Conservation (phyloP, 2,113 vertebrate genomes). For the Passer montanus region DNA sequence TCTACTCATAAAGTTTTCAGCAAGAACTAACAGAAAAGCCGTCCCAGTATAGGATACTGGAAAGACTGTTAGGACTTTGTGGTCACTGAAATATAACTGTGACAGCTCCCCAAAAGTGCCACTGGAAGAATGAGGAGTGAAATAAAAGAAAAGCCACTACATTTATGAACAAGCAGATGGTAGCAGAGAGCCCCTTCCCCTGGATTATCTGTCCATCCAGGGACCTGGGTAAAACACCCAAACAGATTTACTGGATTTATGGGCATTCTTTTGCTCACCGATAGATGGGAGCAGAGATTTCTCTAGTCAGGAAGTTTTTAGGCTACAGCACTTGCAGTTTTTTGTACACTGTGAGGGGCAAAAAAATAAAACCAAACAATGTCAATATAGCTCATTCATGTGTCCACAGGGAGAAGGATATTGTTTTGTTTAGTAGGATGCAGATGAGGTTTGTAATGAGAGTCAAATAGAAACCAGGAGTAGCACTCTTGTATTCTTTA, state of each 20-base stretch:
- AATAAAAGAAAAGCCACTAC: not conserved
- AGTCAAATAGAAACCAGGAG: slow-evolving; percentile 30
- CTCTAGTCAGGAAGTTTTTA: not conserved
- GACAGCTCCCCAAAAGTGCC: not conserved
- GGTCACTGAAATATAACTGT: not conserved
- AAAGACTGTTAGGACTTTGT: not conserved
- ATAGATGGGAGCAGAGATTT: slow-evolving; percentile 43
- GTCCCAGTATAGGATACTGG: not conserved
- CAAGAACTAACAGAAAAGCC: not conserved
- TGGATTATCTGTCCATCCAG: not conserved
- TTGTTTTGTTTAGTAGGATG: slow-evolving; percentile 8
- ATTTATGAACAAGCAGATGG: not conserved
- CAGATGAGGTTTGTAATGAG: not conserved
- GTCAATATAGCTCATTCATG: not conserved
- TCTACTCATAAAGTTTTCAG: not conserved
- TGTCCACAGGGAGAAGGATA: not conserved
- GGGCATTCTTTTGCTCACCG: not conserved
- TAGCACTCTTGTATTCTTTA: slow-evolving; percentile 5
- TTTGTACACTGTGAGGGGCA: not conserved
- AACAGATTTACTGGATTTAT: not conserved
- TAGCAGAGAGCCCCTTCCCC: not conserved
- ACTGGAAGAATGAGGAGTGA: not conserved
- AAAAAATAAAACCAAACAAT: not conserved
- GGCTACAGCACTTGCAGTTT: not conserved
- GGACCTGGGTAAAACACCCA: not conserved